A percentile compares a stretch with the other conserved stretches of the same genome.
phyloP scores from a whole-genome alignment of 2,113 vertebrate species.

The Zapus hudsonius region DNA sequence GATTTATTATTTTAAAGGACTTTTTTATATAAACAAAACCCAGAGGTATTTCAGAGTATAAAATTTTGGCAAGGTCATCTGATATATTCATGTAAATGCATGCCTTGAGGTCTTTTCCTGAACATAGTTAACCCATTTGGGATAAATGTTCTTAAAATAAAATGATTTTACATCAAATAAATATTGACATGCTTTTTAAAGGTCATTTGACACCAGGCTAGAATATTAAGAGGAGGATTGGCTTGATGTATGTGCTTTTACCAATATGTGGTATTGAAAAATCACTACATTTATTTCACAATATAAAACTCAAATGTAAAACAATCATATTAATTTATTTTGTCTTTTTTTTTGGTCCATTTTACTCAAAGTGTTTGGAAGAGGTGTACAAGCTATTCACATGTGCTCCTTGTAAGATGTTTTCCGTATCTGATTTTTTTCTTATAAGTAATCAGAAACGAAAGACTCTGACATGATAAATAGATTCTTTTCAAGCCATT shows the following conservation, averaged over 20 bases:
- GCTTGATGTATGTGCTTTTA: slow-evolving; percentile 72
- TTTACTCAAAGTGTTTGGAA: neutral
- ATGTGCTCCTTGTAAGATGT: neutral
- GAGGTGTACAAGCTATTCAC: neutral
- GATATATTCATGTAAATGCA: slow-evolving; percentile 63
- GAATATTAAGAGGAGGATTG: slow-evolving; percentile 79
- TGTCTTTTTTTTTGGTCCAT: neutral
- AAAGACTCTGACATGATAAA: slow-evolving; percentile 12
- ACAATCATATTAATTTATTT: neutral
- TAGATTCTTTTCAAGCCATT: neutral
- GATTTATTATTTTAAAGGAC: slow-evolving; percentile 68
- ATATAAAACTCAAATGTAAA: slow-evolving; percentile 48
- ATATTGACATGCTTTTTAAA: slow-evolving; percentile 82
- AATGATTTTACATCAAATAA: slow-evolving; percentile 82
- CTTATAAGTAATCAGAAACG: neutral
- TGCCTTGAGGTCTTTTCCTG: slow-evolving; percentile 71
- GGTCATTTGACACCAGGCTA: slow-evolving; percentile 78
- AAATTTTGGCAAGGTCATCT: slow-evolving; percentile 67
- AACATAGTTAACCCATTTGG: slow-evolving; percentile 71
- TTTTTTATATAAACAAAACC: slow-evolving; percentile 52
- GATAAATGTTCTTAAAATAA: slow-evolving; percentile 80
- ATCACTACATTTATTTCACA: slow-evolving; percentile 73
- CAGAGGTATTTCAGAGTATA: slow-evolving; percentile 65
- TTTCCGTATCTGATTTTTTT: neutral
- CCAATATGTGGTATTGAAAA: slow-evolving; percentile 78